These are phyloP conservation scores for Crotophaga sulcirostris DNA, from an alignment of 2,113 vertebrate genomes.

Conservation along the genomic window DNA sequence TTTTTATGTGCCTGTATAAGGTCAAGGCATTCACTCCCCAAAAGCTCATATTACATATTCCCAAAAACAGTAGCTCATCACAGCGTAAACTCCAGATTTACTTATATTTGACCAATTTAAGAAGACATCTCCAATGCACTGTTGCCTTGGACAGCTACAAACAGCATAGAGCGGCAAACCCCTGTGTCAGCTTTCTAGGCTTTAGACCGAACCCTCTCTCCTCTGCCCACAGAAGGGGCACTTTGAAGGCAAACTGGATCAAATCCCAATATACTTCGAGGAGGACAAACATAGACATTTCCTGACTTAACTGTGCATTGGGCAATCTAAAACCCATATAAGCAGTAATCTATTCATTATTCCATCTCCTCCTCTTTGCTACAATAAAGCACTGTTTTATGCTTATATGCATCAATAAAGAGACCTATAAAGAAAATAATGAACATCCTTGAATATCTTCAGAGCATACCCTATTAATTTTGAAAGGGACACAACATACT, in stretches of 20 bases:
- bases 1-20: neutral
- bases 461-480: constrained; percentile 47
- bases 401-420: constrained; percentile 55
- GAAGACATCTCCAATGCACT: neutral
- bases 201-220: neutral
- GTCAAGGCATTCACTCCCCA: neutral
- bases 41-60: neutral
- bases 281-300: constrained; percentile 34
- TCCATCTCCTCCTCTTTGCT: neutral
- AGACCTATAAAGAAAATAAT: constrained; percentile 67
- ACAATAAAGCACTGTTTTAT: constrained; percentile 46
- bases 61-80: neutral
- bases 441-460: constrained; percentile 43
- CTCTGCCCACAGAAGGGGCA: neutral
- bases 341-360: constrained; percentile 22
- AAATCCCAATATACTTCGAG: constrained; percentile 20
- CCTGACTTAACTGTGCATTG: neutral
- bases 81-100: neutral
- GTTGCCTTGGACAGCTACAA: neutral
- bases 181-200: neutral
- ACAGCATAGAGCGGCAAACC: neutral
- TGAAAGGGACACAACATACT: constrained; percentile 27
- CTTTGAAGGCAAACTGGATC: constrained; percentile 39
- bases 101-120: neutral
- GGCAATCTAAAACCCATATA: constrained; percentile 27